A percentile compares a stretch with the other conserved stretches of the same genome.
Conservation (phyloP, 2,797 vertebrate genomes). For the Zonotrichia albicollis region DNA sequence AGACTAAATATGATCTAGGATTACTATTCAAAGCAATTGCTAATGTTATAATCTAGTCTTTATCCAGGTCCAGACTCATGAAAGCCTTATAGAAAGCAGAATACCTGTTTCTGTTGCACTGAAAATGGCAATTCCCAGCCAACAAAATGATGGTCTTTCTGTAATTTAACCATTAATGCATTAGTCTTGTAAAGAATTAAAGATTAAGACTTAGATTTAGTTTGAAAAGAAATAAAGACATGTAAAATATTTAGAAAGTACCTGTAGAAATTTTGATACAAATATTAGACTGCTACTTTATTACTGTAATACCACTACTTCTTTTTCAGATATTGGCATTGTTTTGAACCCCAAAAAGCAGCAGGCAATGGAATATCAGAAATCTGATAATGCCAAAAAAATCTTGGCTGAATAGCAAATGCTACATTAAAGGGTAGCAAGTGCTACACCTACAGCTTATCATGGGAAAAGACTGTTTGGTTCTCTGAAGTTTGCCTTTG, state of each 20-base stretch:
- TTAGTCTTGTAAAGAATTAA: neutral
- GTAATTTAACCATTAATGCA: neutral
- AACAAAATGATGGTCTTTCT: neutral
- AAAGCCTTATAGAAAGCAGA: neutral
- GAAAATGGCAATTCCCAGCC: neutral
- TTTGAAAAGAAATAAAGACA: neutral
- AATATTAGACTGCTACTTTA: neutral
- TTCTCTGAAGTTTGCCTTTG: neutral
- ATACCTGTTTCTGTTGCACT: neutral
- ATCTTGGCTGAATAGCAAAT: neutral
- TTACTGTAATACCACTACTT: neutral
- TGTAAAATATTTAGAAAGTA: neutral
- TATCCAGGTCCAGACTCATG: neutral
- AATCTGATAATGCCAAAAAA: neutral
- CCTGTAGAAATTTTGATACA: neutral
- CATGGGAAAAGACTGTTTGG: neutral
- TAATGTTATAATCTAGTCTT: neutral
- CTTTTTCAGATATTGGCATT: neutral
- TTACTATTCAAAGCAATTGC: neutral
- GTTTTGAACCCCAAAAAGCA: neutral
- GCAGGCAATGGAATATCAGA: neutral
- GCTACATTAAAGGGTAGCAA: neutral
- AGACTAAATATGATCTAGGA: neutral
- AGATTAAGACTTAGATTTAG: neutral
- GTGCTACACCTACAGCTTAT: neutral